These are phyloP conservation scores for Alsophila aescularia DNA, from an alignment of 2,888 invertebrate genomes.

Conservation along the genomic window DNA sequence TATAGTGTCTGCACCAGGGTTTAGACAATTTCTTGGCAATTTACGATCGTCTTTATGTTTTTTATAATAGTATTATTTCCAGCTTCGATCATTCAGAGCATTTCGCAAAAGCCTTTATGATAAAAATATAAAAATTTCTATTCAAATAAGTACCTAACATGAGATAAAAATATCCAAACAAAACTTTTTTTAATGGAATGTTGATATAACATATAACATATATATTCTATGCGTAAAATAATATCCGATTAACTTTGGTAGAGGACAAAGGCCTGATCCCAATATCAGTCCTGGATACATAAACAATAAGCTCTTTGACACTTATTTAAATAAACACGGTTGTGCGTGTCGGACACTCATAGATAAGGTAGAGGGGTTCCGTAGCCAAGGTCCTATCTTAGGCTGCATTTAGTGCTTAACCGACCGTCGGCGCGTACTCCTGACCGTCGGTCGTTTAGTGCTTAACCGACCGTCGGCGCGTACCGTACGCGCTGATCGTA, in stretches of 20 bases:
- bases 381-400: no score
- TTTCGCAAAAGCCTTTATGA: not conserved
- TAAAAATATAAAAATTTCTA: slow-evolving; percentile 9
- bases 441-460: no score
- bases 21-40: not conserved
- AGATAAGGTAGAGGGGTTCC: no score
- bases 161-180: slow-evolving; percentile 33
- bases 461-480: no score
- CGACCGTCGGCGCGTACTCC: no score
- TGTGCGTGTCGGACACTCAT: no score
- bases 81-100: not conserved
- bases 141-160: slow-evolving; percentile 31
- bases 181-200: slow-evolving; percentile 36
- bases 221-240: slow-evolving; percentile 21
- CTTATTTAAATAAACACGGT: no score
- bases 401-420: no score
- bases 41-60: not conserved
- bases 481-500: no score
- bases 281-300: not conserved
- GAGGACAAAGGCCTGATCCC: slow-evolving; percentile 5
- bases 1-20: no score
- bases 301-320: no score
- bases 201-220: slow-evolving; percentile 23
- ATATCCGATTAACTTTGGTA: slow-evolving; percentile 37
- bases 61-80: not conserved